These are phyloP conservation scores for Acronicta leporina DNA, from an alignment of 2,888 invertebrate species.

Conservation along the genomic window DNA sequence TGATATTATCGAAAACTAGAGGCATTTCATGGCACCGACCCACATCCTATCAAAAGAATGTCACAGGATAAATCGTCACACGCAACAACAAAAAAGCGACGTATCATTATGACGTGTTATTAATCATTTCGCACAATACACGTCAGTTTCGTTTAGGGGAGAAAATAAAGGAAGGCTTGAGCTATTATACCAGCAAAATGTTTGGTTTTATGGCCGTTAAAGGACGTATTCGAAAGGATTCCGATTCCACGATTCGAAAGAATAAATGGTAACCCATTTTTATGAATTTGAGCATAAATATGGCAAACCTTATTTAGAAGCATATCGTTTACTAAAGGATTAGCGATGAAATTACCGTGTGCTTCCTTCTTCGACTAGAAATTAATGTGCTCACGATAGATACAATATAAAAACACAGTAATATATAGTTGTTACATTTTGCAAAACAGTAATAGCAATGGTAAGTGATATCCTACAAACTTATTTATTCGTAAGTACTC, in stretches of 20 bases:
- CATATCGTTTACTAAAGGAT: too few relatives aligned
- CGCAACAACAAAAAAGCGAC: constrained; percentile 69
- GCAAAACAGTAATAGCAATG: too few relatives aligned
- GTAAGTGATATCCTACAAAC: too few relatives aligned
- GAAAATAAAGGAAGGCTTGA: constrained; percentile 78
- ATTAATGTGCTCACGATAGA: too few relatives aligned
- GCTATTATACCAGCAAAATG: constrained; percentile 76
- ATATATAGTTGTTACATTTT: too few relatives aligned
- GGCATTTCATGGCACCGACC: constrained; percentile 63
- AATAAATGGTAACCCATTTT: constrained; percentile 38
- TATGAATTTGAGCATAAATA: background rate
- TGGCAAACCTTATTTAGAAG: too few relatives aligned
- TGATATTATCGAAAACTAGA: constrained; percentile 37
- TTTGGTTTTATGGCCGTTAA: constrained; percentile 69
- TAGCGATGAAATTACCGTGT: too few relatives aligned
- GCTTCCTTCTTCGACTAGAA: too few relatives aligned
- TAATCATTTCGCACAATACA: constrained; percentile 86
- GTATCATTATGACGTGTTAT: constrained; percentile 81
- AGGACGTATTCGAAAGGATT: constrained; percentile 52
- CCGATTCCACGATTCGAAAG: constrained; percentile 33
- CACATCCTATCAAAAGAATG: constrained; percentile 76
- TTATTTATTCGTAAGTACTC: too few relatives aligned
- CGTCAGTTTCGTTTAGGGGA: constrained; percentile 73
- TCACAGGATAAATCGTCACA: constrained; percentile 68
- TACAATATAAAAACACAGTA: too few relatives aligned